Evolutionary conservation across 2,888 invertebrate species (phyloP).

Genomic region (Apantesis nais): DNA sequence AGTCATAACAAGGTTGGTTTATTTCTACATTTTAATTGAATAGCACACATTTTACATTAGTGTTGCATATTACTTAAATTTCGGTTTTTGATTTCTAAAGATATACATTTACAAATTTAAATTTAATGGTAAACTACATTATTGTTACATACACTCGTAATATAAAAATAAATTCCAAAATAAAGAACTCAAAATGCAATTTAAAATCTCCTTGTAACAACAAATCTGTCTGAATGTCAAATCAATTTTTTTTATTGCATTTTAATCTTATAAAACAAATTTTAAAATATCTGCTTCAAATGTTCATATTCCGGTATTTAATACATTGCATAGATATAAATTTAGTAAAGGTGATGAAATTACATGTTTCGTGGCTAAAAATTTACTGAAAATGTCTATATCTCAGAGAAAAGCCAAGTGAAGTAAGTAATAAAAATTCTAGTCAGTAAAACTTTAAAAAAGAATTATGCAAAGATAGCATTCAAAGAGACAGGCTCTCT

Average conservation of each 20-base stretch:
- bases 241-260: not conserved
- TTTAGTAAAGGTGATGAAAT: not conserved
- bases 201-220: not conserved
- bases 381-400: constrained; percentile 7
- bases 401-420: constrained; percentile 3
- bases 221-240: not conserved
- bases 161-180: too few species aligned
- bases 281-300: not conserved
- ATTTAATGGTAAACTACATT: too few species aligned
- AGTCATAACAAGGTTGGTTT: not conserved
- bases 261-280: not conserved
- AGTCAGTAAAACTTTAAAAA: constrained; percentile 34
- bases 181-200: too few species aligned
- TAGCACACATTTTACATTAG: not conserved
- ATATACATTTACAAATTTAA: too few species aligned
- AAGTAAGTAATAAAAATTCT: constrained; percentile 29
- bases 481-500: constrained; percentile 59
- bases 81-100: too few species aligned
- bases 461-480: constrained; percentile 50
- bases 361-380: constrained; percentile 4
- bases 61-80: not conserved
- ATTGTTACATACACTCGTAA: too few species aligned
- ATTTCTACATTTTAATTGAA: not conserved
- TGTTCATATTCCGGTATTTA: not conserved
- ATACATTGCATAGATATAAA: not conserved